Evolutionary conservation across 2,888 invertebrate species (phyloP).

Genomic region (Dexiosoma caninum): DNA sequence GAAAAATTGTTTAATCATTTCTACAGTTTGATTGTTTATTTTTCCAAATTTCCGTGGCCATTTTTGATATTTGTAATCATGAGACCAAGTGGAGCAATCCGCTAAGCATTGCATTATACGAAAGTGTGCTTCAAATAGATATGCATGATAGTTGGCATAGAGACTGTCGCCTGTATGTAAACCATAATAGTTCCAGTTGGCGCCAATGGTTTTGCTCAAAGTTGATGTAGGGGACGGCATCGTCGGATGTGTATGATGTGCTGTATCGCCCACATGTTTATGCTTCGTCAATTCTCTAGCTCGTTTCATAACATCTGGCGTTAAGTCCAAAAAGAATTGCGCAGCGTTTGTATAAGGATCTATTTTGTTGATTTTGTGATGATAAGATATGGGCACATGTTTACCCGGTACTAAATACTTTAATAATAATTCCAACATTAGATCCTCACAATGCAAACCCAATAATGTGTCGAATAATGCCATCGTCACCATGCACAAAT

Average conservation of each 20-base stretch:
- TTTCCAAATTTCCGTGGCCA: slow-evolving; percentile 70
- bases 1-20: slow-evolving; percentile 76
- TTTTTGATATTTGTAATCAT: slow-evolving; percentile 84
- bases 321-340: slow-evolving; percentile 85
- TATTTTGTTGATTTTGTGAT: slow-evolving; percentile 83
- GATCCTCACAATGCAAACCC: slow-evolving; percentile 95
- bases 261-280: slow-evolving; percentile 70
- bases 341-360: slow-evolving; percentile 87
- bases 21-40: slow-evolving; percentile 70
- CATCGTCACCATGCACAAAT: slow-evolving; percentile 93
- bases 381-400: slow-evolving; percentile 87
- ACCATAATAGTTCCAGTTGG: slow-evolving; percentile 80
- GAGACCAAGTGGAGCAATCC: slow-evolving; percentile 88
- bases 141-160: slow-evolving; percentile 90
- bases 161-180: slow-evolving; percentile 82
- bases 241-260: slow-evolving; percentile 62
- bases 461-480: slow-evolving; percentile 94
- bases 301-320: slow-evolving; percentile 81
- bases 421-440: slow-evolving; percentile 93
- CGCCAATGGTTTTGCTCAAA: slow-evolving; percentile 78
- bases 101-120: slow-evolving; percentile 86
- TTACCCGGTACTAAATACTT: slow-evolving; percentile 90
- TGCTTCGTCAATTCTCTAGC: slow-evolving; percentile 74
- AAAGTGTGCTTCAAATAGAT: slow-evolving; percentile 89
- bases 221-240: slow-evolving; percentile 71